phyloP scores from a whole-genome alignment of 2,888 invertebrate genomes.

The Polydrusus pterygomalis region DNA sequence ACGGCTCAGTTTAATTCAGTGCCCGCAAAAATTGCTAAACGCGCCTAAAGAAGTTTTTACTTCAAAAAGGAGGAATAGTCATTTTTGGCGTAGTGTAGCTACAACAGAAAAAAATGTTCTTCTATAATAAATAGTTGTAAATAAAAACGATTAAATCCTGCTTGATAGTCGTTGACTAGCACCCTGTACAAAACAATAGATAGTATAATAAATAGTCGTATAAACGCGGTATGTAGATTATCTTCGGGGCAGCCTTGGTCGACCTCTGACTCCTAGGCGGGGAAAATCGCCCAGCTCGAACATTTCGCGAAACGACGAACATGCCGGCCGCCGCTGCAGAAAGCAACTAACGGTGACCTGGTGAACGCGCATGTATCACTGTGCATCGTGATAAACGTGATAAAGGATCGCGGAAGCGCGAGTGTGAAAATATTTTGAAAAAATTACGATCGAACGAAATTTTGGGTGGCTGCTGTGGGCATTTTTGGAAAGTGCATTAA shows the following conservation, averaged over 20 bases:
- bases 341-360: constrained; percentile 33
- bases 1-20: too few relatives aligned
- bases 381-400: constrained; percentile 28
- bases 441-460: constrained; percentile 22
- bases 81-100: too few relatives aligned
- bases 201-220: constrained; percentile 31
- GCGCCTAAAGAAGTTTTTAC: too few relatives aligned
- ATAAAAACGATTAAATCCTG: too few relatives aligned
- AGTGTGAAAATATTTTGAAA: not conserved
- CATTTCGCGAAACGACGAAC: constrained; percentile 41
- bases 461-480: constrained; percentile 12
- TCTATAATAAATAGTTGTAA: too few relatives aligned
- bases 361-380: constrained; percentile 31
- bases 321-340: constrained; percentile 44
- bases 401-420: constrained; percentile 8
- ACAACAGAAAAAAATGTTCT: too few relatives aligned
- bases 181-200: constrained; percentile 29
- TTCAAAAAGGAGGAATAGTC: too few relatives aligned
- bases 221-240: constrained; percentile 41
- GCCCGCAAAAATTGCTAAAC: too few relatives aligned
- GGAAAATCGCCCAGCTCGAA: constrained; percentile 44
- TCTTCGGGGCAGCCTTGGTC: constrained; percentile 20
- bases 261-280: constrained; percentile 50
- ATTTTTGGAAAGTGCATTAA: not conserved
- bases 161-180: not conserved